Base-by-base conservation (phyloP, 1,140 invertebrate species). In the Drosophila sp. region DNA sequence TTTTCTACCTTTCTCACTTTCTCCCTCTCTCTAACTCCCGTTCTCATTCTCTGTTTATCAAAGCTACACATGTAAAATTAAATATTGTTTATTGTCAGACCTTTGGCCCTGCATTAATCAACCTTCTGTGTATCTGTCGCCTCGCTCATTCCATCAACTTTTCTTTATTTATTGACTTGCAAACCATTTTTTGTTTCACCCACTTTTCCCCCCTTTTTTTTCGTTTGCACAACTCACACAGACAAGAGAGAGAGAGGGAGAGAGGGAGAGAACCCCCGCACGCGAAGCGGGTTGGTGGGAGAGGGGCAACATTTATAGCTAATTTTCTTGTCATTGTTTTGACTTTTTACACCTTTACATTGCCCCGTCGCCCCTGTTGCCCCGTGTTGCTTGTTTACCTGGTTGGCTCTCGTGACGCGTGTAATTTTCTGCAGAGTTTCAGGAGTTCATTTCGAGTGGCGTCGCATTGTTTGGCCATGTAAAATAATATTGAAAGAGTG, bases 401-500 rank as follows among this genome's bases (percentile, higher is more conserved):
- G 73, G 65, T 17, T 40, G 66, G 55, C 29, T 25, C 40, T 38
- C 23, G 30, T 35, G 62, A 33, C 41, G 47, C 44, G 62, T 38
- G 47, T 38, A 54, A 54, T 25, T 47, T 64, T 25, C n/a, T 58
- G 32, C 32, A 58, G 32, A 58, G 56, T 70, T 70, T 65, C 35
- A 61, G 40, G 29, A 27, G 40, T 44, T 23, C 33, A 30, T 40
- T 61, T 78, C 63, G 63, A 78, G 70, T 69, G 66, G 61, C 76
- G 66, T 60, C 66, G 66, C 66, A 67, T 79, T 84, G 77, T 84
- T 84, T 85, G 80, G 66, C 66, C 73, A 63, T 85, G 81, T 85
- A 84, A 80, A 84, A 84, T 85, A 84, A 85, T 85, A 80, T 84
- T 84, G 66, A 70, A 65, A 54, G 80, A 69, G 76, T 83, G 80